These are phyloP conservation scores for Oasisia sp. DNA, from an alignment of 2,888 invertebrate genomes.

Conservation along the genomic window DNA sequence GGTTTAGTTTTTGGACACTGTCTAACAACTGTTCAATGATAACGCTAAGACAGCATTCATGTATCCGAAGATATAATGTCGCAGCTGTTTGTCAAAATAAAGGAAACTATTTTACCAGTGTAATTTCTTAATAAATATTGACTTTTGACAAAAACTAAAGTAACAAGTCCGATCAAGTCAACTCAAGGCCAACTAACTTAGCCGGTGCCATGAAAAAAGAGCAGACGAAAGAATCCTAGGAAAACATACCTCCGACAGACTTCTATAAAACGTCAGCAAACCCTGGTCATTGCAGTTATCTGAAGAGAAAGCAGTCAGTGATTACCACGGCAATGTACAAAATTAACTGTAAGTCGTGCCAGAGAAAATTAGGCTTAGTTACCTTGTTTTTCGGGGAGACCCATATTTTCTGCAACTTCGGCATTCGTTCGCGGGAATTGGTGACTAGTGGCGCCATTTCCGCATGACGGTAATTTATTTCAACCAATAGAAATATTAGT, in stretches of 20 bases:
- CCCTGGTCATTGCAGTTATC: neutral
- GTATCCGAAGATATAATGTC: no score
- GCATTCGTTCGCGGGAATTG: neutral
- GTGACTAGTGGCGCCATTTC: constrained; percentile 4
- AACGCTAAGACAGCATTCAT: no score
- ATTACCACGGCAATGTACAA: neutral
- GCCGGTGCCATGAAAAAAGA: neutral
- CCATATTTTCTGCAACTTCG: neutral
- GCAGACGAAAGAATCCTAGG: no score
- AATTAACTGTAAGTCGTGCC: neutral
- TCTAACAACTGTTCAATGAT: no score
- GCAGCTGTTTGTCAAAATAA: no score
- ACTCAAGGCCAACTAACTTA: no score
- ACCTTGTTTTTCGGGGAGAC: neutral
- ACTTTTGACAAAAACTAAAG: no score
- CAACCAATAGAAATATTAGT: neutral
- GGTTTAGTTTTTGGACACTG: no score
- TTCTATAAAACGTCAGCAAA: neutral
- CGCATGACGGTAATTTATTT: neutral
- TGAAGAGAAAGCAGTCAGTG: neutral
- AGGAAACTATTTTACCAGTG: no score
- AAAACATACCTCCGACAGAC: neutral
- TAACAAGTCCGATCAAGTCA: no score
- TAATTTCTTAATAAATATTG: no score
- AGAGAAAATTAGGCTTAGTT: neutral